A percentile compares a stretch with the other conserved stretches of the same genome.
Evolutionary conservation across 2,797 vertebrate species (phyloP).

Genomic region (Falco berigora): DNA sequence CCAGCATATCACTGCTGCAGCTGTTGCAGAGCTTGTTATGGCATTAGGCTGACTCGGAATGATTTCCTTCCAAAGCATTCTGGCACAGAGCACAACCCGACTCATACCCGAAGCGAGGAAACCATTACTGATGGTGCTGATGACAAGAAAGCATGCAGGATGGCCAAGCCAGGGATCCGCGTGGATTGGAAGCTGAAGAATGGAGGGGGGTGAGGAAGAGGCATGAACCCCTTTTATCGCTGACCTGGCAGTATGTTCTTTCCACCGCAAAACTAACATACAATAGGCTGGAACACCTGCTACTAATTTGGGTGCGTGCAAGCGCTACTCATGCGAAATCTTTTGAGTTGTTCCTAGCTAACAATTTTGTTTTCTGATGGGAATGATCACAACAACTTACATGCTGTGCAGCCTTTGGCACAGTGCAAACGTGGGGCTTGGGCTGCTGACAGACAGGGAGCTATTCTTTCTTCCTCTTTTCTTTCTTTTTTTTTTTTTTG

Average conservation of each 20-base stretch:
- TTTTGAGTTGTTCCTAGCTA: not conserved
- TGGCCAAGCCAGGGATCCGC: not conserved
- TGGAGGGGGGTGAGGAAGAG: not conserved
- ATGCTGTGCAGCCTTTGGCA: constrained; percentile 27
- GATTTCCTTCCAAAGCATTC: constrained; percentile 51
- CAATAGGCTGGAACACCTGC: not conserved
- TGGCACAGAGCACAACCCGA: constrained; percentile 17
- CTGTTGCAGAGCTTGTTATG: constrained; percentile 65
- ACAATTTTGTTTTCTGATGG: not conserved
- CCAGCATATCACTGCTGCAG: constrained; percentile 58
- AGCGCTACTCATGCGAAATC: not conserved
- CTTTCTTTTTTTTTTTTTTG: not conserved
- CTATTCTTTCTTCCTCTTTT: not conserved
- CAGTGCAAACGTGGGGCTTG: not conserved
- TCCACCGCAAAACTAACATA: not conserved
- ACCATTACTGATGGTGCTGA: constrained; percentile 14
- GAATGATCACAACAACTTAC: constrained; percentile 19
- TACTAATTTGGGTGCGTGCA: constrained; percentile 11
- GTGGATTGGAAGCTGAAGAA: not conserved
- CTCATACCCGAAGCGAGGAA: constrained; percentile 7
- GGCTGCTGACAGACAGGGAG: not conserved
- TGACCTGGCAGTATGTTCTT: not conserved
- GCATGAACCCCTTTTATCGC: not conserved
- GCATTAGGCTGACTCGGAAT: constrained; percentile 58
- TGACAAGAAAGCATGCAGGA: constrained; percentile 3